Base-by-base conservation (phyloP, 2,888 invertebrate genomes). In the Spialia ferax region DNA sequence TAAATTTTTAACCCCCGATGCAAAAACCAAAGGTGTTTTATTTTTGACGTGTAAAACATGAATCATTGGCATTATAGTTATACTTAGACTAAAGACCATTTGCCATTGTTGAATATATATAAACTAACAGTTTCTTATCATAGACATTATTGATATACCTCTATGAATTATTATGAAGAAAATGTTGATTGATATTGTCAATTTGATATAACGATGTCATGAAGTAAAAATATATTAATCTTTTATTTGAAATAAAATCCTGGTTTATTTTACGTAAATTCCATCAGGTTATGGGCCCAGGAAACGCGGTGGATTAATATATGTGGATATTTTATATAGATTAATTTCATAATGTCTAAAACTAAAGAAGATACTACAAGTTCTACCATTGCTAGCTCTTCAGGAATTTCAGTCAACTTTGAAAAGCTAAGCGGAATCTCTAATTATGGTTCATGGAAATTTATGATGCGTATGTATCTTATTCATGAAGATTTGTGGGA, bases 401-500 rank as follows among this genome's bases (percentile, higher is more conserved):
- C 18, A 45, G 59, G 65, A 57, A 65, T 65, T 6, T 13, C 48
- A 13, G 65, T 48, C 2, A 65, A 65, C 15, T 57, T 65, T 57
- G 57, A 65, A n/a, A 65, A 65, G n/a, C 65, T 65, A 13, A 57
- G 57, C 56, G 65, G 65, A 7, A 65, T 65, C 7, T 57, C 65
- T n/a, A 57, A 57, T 65, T 65, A 65, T 32, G 57, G 56, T 48
- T 42, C 56, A 22, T 65, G 65, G 65, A 65, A 65, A 35, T 65
- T 65, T 50, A 48, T 59, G 50, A 65, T 65, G 65, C 56, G 65
- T 11, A 65, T 65, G 57, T 65, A 65, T 48, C 26, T 65, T 32
- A 45, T 65, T 32, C 65, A 59, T 32, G 52, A 59, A 52, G 76
- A 82, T 75, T 81, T 74, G 81, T 79, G 54, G 54, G 26, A 54